A percentile compares a stretch with the other conserved stretches of the same genome.
Evolutionary conservation across 2,888 invertebrate genomes (phyloP).

Genomic region (Ernsta delagoae): DNA sequence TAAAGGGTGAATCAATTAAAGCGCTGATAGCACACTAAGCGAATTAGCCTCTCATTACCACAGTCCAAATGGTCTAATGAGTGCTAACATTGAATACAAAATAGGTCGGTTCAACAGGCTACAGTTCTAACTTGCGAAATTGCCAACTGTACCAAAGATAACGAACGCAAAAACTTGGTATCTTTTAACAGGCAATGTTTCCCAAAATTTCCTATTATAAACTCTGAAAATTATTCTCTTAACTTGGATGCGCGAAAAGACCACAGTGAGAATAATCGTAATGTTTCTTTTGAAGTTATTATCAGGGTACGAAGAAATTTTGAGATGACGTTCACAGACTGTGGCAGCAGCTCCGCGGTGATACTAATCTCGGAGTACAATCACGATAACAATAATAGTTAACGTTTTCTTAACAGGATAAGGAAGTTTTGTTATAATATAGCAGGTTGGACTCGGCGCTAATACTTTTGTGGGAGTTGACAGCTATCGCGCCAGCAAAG

Average conservation of each 20-base stretch:
- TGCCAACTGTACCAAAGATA: conserved; percentile 3
- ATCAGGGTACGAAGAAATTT: conserved; percentile 7
- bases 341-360: neutral
- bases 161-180: conserved; percentile 14
- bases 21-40: conserved; percentile 21
- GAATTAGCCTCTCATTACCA: conserved; percentile 26
- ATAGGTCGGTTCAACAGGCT: conserved; percentile 1
- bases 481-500: conserved; percentile 26
- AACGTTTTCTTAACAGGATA: conserved; percentile 22
- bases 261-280: conserved; percentile 6
- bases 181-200: conserved; percentile 21
- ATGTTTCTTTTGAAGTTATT: neutral
- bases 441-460: conserved; percentile 20
- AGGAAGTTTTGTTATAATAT: conserved; percentile 35
- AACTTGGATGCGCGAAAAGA: neutral
- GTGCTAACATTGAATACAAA: conserved; percentile 13
- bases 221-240: conserved; percentile 14
- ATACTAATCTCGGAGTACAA: conserved; percentile 22
- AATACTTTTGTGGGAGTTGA: conserved; percentile 30
- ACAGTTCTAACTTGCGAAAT: conserved; percentile 1
- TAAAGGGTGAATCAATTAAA: conserved; percentile 9
- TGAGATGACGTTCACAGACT: neutral
- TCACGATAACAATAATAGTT: conserved; percentile 35
- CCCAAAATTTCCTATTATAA: conserved; percentile 15
- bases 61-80: conserved; percentile 15